Base-by-base conservation (phyloP, 2,797 vertebrate genomes). In the Okamejei kenojei region DNA sequence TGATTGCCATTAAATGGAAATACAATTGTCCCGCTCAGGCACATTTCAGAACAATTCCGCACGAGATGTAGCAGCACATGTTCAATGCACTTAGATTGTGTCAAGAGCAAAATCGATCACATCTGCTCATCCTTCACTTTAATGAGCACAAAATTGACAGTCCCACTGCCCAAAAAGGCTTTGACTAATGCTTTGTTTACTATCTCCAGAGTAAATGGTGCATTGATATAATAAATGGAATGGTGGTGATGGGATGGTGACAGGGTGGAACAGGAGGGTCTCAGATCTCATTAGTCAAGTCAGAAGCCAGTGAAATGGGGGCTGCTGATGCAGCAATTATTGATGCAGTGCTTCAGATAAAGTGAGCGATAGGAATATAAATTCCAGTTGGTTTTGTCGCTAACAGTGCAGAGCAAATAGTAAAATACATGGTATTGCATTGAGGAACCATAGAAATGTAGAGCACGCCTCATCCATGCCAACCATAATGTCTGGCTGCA, bases 101-200 rank as follows among this genome's bases (percentile, higher is more conserved):
- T 68, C 17, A 61, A 88, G 84, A 88, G 61, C 29, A 32, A 68
- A 9, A 88, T 88, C 19, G 84, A 88, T 21, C n/a, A 21, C 17
- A 17, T 19, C n/a, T 68, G 81, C 45, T 58, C 38, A 58, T 58
- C 80, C 80, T n/a, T 86, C 11, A 61, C 82, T 65, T 63, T 86
- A 88, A 88, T 88, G 61, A 88, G 17, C 8, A 19, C 63, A 35
- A 86, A 65, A 65, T 35, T 88, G 84, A 21, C 61, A 68, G 61
- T n/a, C n/a, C n/a, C 61, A 88, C n/a, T 63, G 61, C 15, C 32
- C 65, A 68, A n/a, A 45, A 74, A 68, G 19, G 32, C 35, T 91
- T 74, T 91, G 81, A 82, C 58, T 82, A 82, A 82, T 82, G 81
- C 19, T 58, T 45, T 82, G 90, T 91, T 91, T 74, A 26, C 29